Evolutionary conservation across 2,888 invertebrate genomes (phyloP).

Genomic region (Portevinia maculata): DNA sequence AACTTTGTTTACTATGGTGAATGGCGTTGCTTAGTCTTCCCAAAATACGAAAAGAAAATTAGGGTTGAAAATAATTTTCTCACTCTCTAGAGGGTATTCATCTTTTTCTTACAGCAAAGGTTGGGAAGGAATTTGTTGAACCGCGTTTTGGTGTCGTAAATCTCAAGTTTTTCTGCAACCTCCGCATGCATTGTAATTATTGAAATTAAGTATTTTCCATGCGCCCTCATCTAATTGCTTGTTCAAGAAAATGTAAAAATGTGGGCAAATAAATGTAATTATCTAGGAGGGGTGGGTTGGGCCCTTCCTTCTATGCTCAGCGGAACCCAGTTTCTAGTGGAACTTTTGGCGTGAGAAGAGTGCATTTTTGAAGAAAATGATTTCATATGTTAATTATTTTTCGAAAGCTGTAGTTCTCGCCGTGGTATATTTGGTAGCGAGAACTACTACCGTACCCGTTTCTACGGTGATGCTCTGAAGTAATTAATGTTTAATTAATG

Average conservation of each 20-base stretch:
- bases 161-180: slow-evolving; percentile 52
- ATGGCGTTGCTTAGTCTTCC: slow-evolving; percentile 23
- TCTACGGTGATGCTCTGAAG: slow-evolving; percentile 8
- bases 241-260: slow-evolving; percentile 38
- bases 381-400: slow-evolving; percentile 50
- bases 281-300: slow-evolving; percentile 3
- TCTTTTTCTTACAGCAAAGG: background rate
- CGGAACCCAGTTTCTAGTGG: slow-evolving; percentile 10
- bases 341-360: slow-evolving; percentile 41
- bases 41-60: slow-evolving; percentile 47
- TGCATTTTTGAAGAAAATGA: slow-evolving; percentile 25
- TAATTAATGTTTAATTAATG: slow-evolving; percentile 31
- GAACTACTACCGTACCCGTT: background rate
- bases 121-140: slow-evolving; percentile 2
- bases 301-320: background rate
- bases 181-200: slow-evolving; percentile 70
- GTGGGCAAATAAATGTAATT: slow-evolving; percentile 67
- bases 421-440: background rate
- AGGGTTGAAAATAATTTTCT: slow-evolving; percentile 53
- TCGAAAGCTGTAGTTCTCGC: slow-evolving; percentile 22
- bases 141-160: slow-evolving; percentile 40
- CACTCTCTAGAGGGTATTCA: slow-evolving; percentile 1
- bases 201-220: slow-evolving; percentile 69
- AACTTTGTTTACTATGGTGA: slow-evolving; percentile 21
- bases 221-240: slow-evolving; percentile 46